Conservation (phyloP, 2,888 invertebrate species). For the Anthoptus insignis region DNA sequence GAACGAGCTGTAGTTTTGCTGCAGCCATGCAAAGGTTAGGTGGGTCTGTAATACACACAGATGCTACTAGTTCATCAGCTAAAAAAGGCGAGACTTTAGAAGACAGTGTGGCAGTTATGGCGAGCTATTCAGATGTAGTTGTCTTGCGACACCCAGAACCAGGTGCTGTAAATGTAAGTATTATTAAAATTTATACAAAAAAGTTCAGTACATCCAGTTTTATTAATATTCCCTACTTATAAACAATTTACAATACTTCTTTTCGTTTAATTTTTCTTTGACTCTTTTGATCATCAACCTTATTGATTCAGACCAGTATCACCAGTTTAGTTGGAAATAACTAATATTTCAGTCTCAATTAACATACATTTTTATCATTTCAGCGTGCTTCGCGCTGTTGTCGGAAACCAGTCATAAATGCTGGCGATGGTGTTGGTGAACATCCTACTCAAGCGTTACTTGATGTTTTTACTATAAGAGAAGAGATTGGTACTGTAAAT, state of each 20-base stretch:
- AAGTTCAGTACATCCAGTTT: too few relatives aligned
- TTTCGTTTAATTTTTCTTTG: too few relatives aligned
- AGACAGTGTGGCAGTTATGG: conserved; percentile 95
- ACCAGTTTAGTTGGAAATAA: too few relatives aligned
- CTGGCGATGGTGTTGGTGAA: conserved; percentile 98
- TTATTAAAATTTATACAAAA: background rate
- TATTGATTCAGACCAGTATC: too few relatives aligned
- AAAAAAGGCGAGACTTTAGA: conserved; percentile 99
- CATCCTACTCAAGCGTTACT: conserved; percentile 99
- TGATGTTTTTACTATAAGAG: conserved; percentile 99
- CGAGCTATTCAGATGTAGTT: conserved; percentile 97
- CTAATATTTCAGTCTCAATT: too few relatives aligned
- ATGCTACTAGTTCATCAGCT: conserved; percentile 96
- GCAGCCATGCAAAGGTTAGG: conserved; percentile 99
- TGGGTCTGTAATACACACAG: conserved; percentile 96
- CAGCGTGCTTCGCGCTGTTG: conserved; percentile 94
- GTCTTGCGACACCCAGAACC: conserved; percentile 98
- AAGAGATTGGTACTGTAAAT: conserved; percentile 99
- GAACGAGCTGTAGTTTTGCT: conserved; percentile 98
- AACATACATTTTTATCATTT: conserved; percentile 48
- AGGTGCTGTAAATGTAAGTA: conserved; percentile 95
- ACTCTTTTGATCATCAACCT: too few relatives aligned
- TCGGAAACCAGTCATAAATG: conserved; percentile 98
- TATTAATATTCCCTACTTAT: too few relatives aligned
- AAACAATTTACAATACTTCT: too few relatives aligned